Evolutionary conservation across 2,113 vertebrate species (phyloP).

Genomic region (Perca flavescens): DNA sequence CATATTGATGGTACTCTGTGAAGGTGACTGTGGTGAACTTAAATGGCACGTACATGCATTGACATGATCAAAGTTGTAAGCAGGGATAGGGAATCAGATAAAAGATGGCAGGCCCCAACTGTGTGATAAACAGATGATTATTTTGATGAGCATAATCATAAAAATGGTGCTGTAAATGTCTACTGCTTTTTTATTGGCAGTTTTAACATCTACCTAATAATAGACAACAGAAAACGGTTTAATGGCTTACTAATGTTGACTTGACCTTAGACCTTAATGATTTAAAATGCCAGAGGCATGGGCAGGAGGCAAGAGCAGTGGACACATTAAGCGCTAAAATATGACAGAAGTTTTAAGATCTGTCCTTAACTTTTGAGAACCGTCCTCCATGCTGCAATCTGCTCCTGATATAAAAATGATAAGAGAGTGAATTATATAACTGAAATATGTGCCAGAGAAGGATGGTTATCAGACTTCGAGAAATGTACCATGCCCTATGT

Average conservation of each 20-base stretch:
- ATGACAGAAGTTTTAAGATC: constrained; percentile 18
- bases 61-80: constrained; percentile 19
- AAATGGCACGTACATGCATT: background rate
- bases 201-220: constrained; percentile 30
- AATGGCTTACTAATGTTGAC: constrained; percentile 54
- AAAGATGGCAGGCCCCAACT: background rate
- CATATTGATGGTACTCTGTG: constrained; percentile 22
- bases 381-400: background rate
- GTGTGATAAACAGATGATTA: constrained; percentile 1
- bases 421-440: constrained; percentile 11
- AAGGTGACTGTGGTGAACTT: constrained; percentile 59
- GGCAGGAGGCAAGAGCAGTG: background rate
- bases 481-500: background rate
- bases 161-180: constrained; percentile 2
- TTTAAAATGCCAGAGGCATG: constrained; percentile 28
- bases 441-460: background rate
- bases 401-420: background rate
- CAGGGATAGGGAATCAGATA: background rate
- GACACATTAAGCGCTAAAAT: constrained; percentile 15
- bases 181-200: background rate
- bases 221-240: constrained; percentile 53
- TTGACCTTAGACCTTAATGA: constrained; percentile 32
- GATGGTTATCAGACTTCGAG: constrained; percentile 3
- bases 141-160: constrained; percentile 12
- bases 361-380: background rate